phyloP scores from a whole-genome alignment of 2,888 invertebrate genomes.

The Caenorhabditis imperialis region DNA sequence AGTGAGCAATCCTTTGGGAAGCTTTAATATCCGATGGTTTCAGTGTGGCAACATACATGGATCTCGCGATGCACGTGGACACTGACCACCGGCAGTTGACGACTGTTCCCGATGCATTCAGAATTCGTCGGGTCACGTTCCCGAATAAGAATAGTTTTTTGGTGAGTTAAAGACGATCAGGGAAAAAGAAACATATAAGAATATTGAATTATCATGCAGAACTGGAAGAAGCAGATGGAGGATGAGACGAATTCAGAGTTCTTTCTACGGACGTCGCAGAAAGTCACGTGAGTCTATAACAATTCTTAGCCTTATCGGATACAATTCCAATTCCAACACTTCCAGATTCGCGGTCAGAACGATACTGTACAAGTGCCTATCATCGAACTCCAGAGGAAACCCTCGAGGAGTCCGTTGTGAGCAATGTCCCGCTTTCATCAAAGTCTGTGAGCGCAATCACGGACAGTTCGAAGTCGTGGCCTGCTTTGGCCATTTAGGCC shows the following conservation, averaged over 20 bases:
- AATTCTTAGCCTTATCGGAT: not conserved
- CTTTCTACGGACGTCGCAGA: slow-evolving; percentile 45
- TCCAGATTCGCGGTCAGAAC: slow-evolving; percentile 32
- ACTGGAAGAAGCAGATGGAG: slow-evolving; percentile 46
- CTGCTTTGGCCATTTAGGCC: slow-evolving; percentile 62
- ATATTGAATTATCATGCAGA: slow-evolving; percentile 1
- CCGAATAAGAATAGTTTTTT: slow-evolving; percentile 24
- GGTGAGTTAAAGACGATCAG: slow-evolving; percentile 15
- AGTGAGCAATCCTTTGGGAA: too few relatives aligned
- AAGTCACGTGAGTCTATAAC: slow-evolving; percentile 20
- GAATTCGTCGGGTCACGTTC: slow-evolving; percentile 28
- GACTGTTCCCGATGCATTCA: slow-evolving; percentile 5
- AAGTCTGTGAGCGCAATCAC: slow-evolving; percentile 46
- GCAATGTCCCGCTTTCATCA: slow-evolving; percentile 62
- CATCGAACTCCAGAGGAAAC: slow-evolving; percentile 48
- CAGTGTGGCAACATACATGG: slow-evolving; percentile 56
- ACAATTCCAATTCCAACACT: not conserved
- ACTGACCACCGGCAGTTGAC: slow-evolving; percentile 43
- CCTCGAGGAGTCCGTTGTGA: slow-evolving; percentile 33
- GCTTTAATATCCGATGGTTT: too few relatives aligned
- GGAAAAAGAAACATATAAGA: not conserved
- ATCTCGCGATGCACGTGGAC: slow-evolving; percentile 57
- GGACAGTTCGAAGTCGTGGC: slow-evolving; percentile 59
- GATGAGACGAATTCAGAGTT: slow-evolving; percentile 32
- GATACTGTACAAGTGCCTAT: slow-evolving; percentile 39